Conservation (phyloP, 2,888 invertebrate genomes). For the Drosophila infuscata region DNA sequence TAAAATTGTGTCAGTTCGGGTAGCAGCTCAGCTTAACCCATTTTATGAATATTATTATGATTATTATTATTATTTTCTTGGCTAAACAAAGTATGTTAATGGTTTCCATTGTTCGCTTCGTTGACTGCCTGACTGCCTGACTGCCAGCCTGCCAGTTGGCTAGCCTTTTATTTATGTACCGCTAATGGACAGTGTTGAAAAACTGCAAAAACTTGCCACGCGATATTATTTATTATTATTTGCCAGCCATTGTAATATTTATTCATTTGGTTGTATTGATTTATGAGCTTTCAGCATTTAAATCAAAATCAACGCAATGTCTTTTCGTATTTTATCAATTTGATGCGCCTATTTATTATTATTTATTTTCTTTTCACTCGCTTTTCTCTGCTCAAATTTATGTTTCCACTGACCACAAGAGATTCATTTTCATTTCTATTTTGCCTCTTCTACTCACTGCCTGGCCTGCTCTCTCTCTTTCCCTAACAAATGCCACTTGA, state of each 20-base stretch:
- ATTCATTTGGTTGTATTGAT: slow-evolving; percentile 74
- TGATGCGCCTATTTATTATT: slow-evolving; percentile 76
- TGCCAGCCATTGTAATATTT: slow-evolving; percentile 62
- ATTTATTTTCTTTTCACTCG: slow-evolving; percentile 58
- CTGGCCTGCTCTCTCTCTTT: neutral
- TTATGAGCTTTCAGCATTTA: slow-evolving; percentile 66
- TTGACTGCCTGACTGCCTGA: neutral
- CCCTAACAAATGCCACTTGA: slow-evolving; percentile 65
- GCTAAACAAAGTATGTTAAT: slow-evolving; percentile 73
- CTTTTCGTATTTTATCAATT: slow-evolving; percentile 74
- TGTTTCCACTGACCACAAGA: slow-evolving; percentile 70
- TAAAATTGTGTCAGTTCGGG: slow-evolving; percentile 66
- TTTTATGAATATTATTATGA: slow-evolving; percentile 62
- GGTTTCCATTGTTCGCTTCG: slow-evolving; percentile 46
- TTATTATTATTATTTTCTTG: slow-evolving; percentile 57
- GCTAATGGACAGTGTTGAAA: slow-evolving; percentile 71
- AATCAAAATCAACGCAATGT: slow-evolving; percentile 70
- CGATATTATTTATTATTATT: slow-evolving; percentile 68
- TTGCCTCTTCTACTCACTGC: neutral
- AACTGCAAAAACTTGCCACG: slow-evolving; percentile 59
- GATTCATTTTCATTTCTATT: slow-evolving; percentile 76
- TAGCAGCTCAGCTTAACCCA: slow-evolving; percentile 58
- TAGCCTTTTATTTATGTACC: slow-evolving; percentile 64
- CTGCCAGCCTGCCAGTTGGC: slow-evolving; percentile 26
- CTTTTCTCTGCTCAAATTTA: slow-evolving; percentile 51